phyloP scores from a whole-genome alignment of 23 tunicate species.

The Trididemnum miniatum region DNA sequence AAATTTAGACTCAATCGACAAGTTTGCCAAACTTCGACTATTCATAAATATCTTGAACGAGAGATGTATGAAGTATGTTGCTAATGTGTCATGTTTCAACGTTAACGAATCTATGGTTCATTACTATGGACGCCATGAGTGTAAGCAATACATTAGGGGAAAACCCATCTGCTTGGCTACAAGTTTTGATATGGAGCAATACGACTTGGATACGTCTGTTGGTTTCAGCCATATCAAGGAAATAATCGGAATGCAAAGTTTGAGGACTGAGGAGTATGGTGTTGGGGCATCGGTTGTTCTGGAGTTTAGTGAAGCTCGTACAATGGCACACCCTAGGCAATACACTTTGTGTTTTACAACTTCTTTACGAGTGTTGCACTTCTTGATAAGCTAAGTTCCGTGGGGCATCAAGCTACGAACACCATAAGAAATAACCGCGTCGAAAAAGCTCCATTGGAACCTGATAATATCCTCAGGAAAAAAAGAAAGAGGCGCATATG shows the following conservation, averaged over 20 bases:
- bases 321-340: not conserved
- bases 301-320: not conserved
- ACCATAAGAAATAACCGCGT: constrained; percentile 3
- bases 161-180: constrained; percentile 22
- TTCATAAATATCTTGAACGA: constrained; percentile 17
- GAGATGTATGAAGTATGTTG: not conserved
- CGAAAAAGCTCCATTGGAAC: constrained; percentile 11
- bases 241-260: not conserved
- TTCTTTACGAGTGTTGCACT: constrained; percentile 22
- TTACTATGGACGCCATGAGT: constrained; percentile 16
- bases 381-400: not conserved
- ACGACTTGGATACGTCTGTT: constrained; percentile 8
- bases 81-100: not conserved
- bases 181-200: constrained; percentile 12
- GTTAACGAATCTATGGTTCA: constrained; percentile 39
- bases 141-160: constrained; percentile 18
- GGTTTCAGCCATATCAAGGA: constrained; percentile 14
- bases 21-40: constrained; percentile 21
- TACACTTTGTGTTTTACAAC: constrained; percentile 22
- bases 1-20: constrained; percentile 19
- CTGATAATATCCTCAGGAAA: not conserved
- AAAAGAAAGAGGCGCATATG: constrained; percentile 7
- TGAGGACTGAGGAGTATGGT: not conserved
- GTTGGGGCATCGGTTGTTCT: constrained; percentile 20
- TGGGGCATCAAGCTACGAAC: not conserved